Conservation (phyloP, 1,140 invertebrate species). For the Orchestia grillus region DNA sequence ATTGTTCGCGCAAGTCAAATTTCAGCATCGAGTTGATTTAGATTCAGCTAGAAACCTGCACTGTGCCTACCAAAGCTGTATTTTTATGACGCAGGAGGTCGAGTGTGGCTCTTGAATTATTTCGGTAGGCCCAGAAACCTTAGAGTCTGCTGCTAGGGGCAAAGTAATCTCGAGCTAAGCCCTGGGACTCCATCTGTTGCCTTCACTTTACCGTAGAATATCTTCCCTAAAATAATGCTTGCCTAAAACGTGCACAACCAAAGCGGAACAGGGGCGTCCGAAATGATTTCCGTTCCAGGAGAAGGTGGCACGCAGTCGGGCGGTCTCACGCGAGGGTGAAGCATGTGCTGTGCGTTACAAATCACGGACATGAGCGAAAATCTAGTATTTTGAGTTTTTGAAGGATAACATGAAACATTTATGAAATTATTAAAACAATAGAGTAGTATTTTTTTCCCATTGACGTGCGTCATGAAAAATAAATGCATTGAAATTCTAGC, state of each 20-base stretch:
- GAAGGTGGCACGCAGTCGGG: neutral
- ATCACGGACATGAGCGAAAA: neutral
- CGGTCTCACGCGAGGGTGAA: neutral
- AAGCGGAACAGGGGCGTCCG: neutral
- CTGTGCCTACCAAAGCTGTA: neutral
- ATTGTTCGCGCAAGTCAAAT: neutral
- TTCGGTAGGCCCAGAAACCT: neutral
- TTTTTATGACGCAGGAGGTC: neutral
- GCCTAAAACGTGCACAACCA: constrained; percentile 5
- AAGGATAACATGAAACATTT: neutral
- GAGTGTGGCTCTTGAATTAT: constrained; percentile 30
- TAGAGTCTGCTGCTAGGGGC: neutral
- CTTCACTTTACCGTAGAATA: constrained; percentile 17
- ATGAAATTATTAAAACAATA: neutral
- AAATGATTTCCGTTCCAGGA: neutral
- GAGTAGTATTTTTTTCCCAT: neutral
- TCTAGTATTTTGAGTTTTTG: neutral
- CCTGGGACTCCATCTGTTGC: constrained; percentile 36
- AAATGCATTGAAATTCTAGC: too few relatives aligned
- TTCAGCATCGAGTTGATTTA: neutral
- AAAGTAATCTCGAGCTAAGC: constrained; percentile 25
- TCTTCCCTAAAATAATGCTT: constrained; percentile 26
- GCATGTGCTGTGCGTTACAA: neutral
- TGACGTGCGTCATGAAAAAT: neutral
- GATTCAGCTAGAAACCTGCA: neutral